These are phyloP conservation scores for Unio pictorum DNA, from an alignment of 2,888 invertebrate genomes.

Conservation along the genomic window DNA sequence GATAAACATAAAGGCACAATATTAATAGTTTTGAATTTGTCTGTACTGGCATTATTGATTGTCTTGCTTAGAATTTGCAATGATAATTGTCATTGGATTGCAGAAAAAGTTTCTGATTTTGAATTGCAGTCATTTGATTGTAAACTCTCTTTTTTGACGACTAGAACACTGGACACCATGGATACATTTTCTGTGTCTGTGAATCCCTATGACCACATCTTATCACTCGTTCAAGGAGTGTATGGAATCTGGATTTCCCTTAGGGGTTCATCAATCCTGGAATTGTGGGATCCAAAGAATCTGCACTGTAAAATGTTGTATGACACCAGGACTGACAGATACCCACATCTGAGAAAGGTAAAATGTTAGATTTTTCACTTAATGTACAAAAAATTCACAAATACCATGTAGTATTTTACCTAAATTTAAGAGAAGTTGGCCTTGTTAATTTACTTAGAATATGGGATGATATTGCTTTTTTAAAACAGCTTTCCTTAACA, in stretches of 20 bases:
- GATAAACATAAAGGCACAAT: no score
- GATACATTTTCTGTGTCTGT: constrained; percentile 73
- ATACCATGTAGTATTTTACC: background rate
- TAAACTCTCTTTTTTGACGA: no score
- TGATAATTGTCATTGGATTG: no score
- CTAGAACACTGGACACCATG: constrained; percentile 70
- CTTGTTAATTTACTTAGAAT: background rate
- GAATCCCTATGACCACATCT: constrained; percentile 73
- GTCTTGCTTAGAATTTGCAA: no score
- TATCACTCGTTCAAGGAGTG: constrained; percentile 67
- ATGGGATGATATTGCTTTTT: background rate
- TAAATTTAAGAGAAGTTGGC: background rate
- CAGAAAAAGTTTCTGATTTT: no score
- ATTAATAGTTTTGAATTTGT: no score
- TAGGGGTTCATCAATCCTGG: constrained; percentile 74
- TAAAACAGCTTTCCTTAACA: no score
- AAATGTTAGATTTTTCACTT: constrained; percentile 3
- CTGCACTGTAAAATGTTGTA: constrained; percentile 73
- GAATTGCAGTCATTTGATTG: no score
- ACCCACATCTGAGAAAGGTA: constrained; percentile 64
- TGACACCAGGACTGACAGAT: constrained; percentile 70
- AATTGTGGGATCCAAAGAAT: constrained; percentile 72
- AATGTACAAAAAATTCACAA: background rate
- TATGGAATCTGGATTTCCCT: constrained; percentile 73
- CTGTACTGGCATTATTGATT: no score